A percentile compares a stretch with the other conserved stretches of the same genome.
Conservation (phyloP, 2,888 invertebrate species). For the Nebria brevicollis region DNA sequence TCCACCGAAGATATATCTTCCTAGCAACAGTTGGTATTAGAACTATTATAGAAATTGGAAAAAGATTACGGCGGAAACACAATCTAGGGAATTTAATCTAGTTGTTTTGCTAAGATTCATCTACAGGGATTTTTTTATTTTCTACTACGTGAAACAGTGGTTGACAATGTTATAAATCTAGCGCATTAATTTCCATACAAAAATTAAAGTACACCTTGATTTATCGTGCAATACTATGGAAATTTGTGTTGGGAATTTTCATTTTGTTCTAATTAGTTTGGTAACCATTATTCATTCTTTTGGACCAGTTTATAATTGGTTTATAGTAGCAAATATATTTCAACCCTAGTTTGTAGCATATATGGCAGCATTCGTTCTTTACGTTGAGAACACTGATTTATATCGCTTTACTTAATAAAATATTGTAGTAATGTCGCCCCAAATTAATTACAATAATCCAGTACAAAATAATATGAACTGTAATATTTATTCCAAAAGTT, state of each 20-base stretch:
- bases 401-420: too few relatives aligned
- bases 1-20: conserved; percentile 34
- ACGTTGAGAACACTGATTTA: neutral
- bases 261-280: neutral
- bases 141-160: neutral
- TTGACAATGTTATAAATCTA: conserved; percentile 4
- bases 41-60: conserved; percentile 15
- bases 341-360: neutral
- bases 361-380: neutral
- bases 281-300: conserved; percentile 1
- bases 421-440: neutral
- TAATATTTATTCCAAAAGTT: neutral
- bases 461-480: neutral
- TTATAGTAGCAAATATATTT: neutral
- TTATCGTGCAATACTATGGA: neutral
- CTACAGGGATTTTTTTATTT: conserved; percentile 21
- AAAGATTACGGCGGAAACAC: conserved; percentile 26
- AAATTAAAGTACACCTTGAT: neutral
- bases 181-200: neutral
- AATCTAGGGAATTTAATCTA: conserved; percentile 42
- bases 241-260: neutral
- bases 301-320: neutral
- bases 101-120: conserved; percentile 23
- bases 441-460: neutral
- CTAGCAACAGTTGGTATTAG: conserved; percentile 38